Evolutionary conservation across 2,797 vertebrate species (phyloP).

Genomic region (Nannoperca obscura): DNA sequence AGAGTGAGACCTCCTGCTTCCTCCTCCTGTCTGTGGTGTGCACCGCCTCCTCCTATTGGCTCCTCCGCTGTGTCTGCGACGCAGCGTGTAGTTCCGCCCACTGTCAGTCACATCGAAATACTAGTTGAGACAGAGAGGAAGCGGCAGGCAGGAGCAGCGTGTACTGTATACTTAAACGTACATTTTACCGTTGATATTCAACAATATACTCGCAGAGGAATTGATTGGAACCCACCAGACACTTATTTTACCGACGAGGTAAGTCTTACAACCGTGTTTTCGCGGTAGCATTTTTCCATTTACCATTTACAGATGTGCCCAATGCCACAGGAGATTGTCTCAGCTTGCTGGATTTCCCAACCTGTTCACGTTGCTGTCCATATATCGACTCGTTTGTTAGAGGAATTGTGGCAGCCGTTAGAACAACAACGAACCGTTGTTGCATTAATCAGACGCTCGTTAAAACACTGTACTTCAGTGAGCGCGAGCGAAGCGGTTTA

Average conservation of each 20-base stretch:
- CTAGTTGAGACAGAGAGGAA: slow-evolving; percentile 68
- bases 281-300: background rate
- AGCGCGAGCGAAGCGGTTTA: slow-evolving; percentile 12
- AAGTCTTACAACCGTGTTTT: slow-evolving; percentile 46
- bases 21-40: slow-evolving; percentile 18
- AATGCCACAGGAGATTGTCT: slow-evolving; percentile 70
- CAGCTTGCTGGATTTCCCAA: slow-evolving; percentile 48
- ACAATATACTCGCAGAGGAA: slow-evolving; percentile 9
- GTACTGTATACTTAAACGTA: slow-evolving; percentile 22
- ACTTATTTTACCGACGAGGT: slow-evolving; percentile 66
- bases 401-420: background rate
- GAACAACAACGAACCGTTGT: no score
- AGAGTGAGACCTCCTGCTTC: slow-evolving; percentile 61
- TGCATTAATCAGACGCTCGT: background rate
- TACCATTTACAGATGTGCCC: slow-evolving; percentile 73
- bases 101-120: slow-evolving; percentile 73
- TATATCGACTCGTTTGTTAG: background rate
- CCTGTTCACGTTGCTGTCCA: slow-evolving; percentile 46
- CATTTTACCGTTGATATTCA: background rate
- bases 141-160: slow-evolving; percentile 47
- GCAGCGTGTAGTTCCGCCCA: slow-evolving; percentile 83
- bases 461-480: background rate
- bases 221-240: slow-evolving; percentile 27
- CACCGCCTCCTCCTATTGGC: slow-evolving; percentile 73
- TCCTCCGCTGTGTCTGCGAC: slow-evolving; percentile 66